Base-by-base conservation (phyloP, 2,888 invertebrate genomes). In the Elegia similella region DNA sequence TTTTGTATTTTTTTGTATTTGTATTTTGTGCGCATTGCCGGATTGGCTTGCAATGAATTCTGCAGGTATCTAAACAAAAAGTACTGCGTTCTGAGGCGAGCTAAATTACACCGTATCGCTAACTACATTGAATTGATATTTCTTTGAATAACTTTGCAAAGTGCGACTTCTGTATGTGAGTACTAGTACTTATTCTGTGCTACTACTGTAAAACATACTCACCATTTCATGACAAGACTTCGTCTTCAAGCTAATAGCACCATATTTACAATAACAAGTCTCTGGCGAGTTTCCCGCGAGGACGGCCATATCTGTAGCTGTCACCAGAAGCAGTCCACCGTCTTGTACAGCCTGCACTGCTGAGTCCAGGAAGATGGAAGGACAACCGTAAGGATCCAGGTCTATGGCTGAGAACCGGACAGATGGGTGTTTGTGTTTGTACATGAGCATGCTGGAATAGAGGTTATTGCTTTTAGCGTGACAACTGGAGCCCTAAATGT, bases 261-360 rank as follows among this genome's bases (percentile, higher is more conserved):
- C 99, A 79, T 99, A 99, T 90, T 98, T 99, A 7, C 95, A 94
- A 70, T 95, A 95, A 79, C 99, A 99, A 0, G 98, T 97, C 86
- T 99, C 99, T 0, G 98, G 96, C 0, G 96, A 94, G 87, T 98
- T 99, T 0, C 99, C 99, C 58, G 98, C 98, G 48, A 99, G 84
- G 0, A 99, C 96, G 0, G 96, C 97, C 97, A 98, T 98, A 82
- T 99, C 99, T 0, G 99, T 99, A 29, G 98, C 99, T 0, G 99
- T 99, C 0, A 99, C 95, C 68, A 99, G 93, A 32, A 99, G 85
- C 29, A 99, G 78, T 0, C 99, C 99, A 12, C 96, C 96, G 65
- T 96, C 95, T 52, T 93, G 92, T 0, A 97, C 88, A 59, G 95
- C 94, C 79, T 97, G 96, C 0, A 99, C 95, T 0, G 98, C 97